Conservation (phyloP, 2,888 invertebrate species). For the Tenthredo distinguenda region DNA sequence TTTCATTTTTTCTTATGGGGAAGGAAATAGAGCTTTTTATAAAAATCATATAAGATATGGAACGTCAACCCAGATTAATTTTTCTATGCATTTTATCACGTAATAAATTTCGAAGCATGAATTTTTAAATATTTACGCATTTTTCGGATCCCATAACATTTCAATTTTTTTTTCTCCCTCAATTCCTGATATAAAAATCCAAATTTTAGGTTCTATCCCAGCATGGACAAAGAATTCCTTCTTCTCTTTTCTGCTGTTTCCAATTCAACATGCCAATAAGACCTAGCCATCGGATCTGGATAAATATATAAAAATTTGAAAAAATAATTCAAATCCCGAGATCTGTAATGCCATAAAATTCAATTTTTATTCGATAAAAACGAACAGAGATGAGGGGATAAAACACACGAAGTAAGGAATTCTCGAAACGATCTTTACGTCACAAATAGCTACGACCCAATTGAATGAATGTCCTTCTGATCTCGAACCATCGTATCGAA, state of each 20-base stretch:
- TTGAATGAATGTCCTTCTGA: neutral
- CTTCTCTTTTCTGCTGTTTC: neutral
- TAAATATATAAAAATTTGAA: neutral
- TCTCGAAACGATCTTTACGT: neutral
- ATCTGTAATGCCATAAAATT: neutral
- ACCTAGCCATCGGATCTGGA: too few relatives aligned
- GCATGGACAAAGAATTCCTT: neutral
- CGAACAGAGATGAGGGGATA: neutral
- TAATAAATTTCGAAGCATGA: neutral
- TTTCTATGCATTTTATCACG: too few relatives aligned
- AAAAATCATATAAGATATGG: too few relatives aligned
- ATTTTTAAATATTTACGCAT: neutral
- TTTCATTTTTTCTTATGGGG: neutral
- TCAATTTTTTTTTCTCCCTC: neutral
- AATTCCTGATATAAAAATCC: neutral
- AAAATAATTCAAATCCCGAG: neutral
- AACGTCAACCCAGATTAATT: too few relatives aligned
- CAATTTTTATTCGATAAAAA: neutral
- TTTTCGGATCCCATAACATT: neutral
- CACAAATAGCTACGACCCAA: neutral
- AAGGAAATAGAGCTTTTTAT: neutral
- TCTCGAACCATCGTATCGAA: neutral
- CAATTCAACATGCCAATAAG: too few relatives aligned
- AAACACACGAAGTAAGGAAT: neutral
- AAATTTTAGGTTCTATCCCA: neutral